phyloP scores from a whole-genome alignment of 92 coral and sea anemone genomes.

The Epizoanthus scotinus region DNA sequence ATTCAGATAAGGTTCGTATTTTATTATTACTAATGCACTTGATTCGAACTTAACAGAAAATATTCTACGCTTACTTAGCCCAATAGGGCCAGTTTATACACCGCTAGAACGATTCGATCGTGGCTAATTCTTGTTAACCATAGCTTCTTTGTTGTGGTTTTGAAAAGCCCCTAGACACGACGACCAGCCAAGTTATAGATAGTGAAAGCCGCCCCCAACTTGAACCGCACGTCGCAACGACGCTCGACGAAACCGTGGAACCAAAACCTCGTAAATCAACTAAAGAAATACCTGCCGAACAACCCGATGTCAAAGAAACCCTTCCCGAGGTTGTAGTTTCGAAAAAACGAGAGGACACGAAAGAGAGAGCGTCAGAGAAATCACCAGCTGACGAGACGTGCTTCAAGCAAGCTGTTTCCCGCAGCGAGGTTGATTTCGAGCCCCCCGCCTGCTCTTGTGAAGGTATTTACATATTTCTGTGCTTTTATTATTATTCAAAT shows the following conservation, averaged over 20 bases:
- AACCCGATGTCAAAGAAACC: slow-evolving; percentile 4
- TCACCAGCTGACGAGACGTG: slow-evolving; percentile 42
- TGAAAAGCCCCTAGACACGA: slow-evolving; percentile 45
- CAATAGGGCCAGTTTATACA: slow-evolving; percentile 35
- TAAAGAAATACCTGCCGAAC: slow-evolving; percentile 11
- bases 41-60: slow-evolving; percentile 26
- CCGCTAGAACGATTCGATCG: slow-evolving; percentile 40
- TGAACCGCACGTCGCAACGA: slow-evolving; percentile 38
- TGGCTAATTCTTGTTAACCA: slow-evolving; percentile 41
- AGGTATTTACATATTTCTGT: slow-evolving; percentile 78
- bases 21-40: slow-evolving; percentile 41
- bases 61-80: slow-evolving; percentile 24
- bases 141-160: slow-evolving; percentile 46
- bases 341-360: slow-evolving; percentile 16
- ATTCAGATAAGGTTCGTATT: slow-evolving; percentile 58
- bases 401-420: slow-evolving; percentile 64
- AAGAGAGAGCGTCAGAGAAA: slow-evolving; percentile 13
- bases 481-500: slow-evolving; percentile 68
- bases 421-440: slow-evolving; percentile 75
- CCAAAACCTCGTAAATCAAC: slow-evolving; percentile 5
- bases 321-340: slow-evolving; percentile 3
- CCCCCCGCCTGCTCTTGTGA: slow-evolving; percentile 86
- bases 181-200: slow-evolving; percentile 34
- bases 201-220: slow-evolving; percentile 44
- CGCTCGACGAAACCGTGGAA: slow-evolving; percentile 28